Conservation (phyloP, 2,888 invertebrate genomes). For the Chaetogeoica ovagalla region DNA sequence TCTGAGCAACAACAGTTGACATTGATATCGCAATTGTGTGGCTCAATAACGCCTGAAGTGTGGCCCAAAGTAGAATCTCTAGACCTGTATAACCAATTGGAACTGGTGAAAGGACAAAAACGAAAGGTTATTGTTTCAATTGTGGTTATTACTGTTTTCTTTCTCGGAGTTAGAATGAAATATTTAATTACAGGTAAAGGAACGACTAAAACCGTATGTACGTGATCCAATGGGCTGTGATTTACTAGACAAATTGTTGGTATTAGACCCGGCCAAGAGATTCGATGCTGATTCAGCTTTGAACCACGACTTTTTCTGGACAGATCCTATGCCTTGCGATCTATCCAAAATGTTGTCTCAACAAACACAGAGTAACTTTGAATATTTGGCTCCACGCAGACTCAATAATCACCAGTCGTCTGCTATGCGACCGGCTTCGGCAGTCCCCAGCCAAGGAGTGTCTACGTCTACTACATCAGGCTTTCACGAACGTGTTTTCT, state of each 20-base stretch:
- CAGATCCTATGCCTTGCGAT: conserved; percentile 93
- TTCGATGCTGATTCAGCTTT: conserved; percentile 88
- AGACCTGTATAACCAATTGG: conserved; percentile 85
- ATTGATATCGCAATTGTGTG: conserved; percentile 93
- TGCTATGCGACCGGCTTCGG: conserved; percentile 63
- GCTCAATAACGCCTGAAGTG: conserved; percentile 88
- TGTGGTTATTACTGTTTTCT: not conserved
- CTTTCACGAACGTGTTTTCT: conserved; percentile 85
- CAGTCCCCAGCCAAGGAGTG: conserved; percentile 60
- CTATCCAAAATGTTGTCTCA: conserved; percentile 89
- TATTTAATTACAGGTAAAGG: conserved; percentile 66
- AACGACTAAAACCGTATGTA: conserved; percentile 83
- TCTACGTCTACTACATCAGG: conserved; percentile 67
- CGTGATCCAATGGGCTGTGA: conserved; percentile 92
- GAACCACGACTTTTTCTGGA: conserved; percentile 98
- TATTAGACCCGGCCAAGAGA: conserved; percentile 87
- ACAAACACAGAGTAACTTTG: conserved; percentile 91
- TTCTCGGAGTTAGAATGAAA: not conserved
- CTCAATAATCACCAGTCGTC: conserved; percentile 71
- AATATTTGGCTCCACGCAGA: conserved; percentile 80
- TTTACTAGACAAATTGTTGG: conserved; percentile 85
- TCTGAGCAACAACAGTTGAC: conserved; percentile 96
- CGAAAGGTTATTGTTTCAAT: conserved; percentile 66
- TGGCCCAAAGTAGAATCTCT: conserved; percentile 93
- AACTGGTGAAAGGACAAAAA: conserved; percentile 83